These are phyloP conservation scores for Psephotus haematonotus DNA, from an alignment of 2,113 vertebrate genomes.

Conservation along the genomic window DNA sequence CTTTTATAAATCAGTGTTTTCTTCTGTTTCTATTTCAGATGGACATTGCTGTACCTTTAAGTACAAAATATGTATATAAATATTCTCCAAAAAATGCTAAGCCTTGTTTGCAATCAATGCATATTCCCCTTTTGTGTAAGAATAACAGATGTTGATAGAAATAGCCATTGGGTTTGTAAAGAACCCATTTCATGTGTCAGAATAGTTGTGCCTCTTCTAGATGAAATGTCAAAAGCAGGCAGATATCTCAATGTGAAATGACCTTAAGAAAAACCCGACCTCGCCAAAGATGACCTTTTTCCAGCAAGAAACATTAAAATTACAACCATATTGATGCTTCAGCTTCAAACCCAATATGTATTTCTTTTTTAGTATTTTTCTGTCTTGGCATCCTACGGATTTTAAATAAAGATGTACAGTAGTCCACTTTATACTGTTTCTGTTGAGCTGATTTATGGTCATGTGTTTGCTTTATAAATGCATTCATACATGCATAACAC, in stretches of 20 bases:
- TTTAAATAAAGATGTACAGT: constrained; percentile 66
- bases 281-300: constrained; percentile 76
- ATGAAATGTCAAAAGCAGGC: constrained; percentile 76
- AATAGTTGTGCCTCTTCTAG: constrained; percentile 69
- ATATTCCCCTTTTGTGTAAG: constrained; percentile 65
- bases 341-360: constrained; percentile 71
- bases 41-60: constrained; percentile 53
- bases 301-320: constrained; percentile 76
- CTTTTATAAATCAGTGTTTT: background rate
- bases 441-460: constrained; percentile 64
- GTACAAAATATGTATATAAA: constrained; percentile 32
- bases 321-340: constrained; percentile 73
- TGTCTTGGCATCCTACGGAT: constrained; percentile 54
- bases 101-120: constrained; percentile 68
- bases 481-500: constrained; percentile 51
- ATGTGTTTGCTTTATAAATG: constrained; percentile 17
- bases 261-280: constrained; percentile 77
- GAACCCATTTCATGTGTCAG: constrained; percentile 79
- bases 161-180: constrained; percentile 76
- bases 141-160: constrained; percentile 77
- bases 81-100: constrained; percentile 11
- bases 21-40: background rate
- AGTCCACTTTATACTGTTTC: constrained; percentile 22
- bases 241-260: constrained; percentile 76
- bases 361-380: constrained; percentile 42